phyloP scores from a whole-genome alignment of 2,113 vertebrate species.

The Protobothrops flavoviridis region DNA sequence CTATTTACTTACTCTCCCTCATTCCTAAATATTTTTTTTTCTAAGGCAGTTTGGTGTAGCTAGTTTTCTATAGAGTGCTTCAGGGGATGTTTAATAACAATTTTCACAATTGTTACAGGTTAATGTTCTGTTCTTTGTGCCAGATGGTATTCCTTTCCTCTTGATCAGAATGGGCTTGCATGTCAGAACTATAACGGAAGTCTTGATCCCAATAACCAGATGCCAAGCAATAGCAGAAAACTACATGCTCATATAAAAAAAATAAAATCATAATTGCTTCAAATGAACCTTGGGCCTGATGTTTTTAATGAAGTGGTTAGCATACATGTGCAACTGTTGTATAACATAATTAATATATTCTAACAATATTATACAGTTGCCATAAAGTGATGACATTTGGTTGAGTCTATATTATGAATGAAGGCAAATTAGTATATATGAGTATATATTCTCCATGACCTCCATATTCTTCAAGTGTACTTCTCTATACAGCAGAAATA shows the following conservation, averaged over 20 bases:
- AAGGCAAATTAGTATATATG: background rate
- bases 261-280: conserved; percentile 66
- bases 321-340: conserved; percentile 27
- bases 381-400: background rate
- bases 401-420: background rate
- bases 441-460: rapidly evolving
- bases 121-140: conserved; percentile 75
- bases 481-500: background rate
- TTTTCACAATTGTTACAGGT: conserved; percentile 74
- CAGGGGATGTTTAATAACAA: conserved; percentile 75
- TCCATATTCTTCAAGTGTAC: rapidly evolving
- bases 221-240: conserved; percentile 70
- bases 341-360: conserved; percentile 4
- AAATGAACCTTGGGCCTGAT: conserved; percentile 61
- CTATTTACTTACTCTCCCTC: conserved; percentile 44
- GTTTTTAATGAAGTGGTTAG: conserved; percentile 48
- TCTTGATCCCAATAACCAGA: conserved; percentile 76
- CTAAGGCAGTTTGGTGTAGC: conserved; percentile 64
- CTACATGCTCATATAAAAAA: conserved; percentile 67
- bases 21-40: conserved; percentile 60
- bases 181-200: conserved; percentile 67
- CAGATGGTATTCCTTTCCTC: conserved; percentile 72
- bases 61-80: conserved; percentile 63
- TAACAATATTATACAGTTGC: background rate
- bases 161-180: conserved; percentile 66